A percentile compares a stretch with the other conserved stretches of the same genome.
Conservation (phyloP, 2,113 vertebrate species). For the Lophius piscatorius region DNA sequence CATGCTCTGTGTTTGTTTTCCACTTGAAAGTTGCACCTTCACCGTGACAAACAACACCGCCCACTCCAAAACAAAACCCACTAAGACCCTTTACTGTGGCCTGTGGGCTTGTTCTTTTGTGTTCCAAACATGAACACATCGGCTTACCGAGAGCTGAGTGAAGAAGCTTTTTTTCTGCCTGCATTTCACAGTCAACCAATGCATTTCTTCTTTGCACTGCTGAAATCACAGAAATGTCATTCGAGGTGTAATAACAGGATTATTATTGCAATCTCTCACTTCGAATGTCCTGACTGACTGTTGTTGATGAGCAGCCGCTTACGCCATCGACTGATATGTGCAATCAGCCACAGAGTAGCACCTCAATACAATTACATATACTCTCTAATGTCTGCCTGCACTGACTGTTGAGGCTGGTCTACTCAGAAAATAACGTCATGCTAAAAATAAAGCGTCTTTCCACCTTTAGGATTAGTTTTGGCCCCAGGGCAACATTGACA, state of each 20-base stretch:
- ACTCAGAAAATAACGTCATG: neutral
- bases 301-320: slow-evolving; percentile 46
- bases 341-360: slow-evolving; percentile 14
- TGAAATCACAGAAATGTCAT: slow-evolving; percentile 63
- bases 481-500: slow-evolving; percentile 5
- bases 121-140: slow-evolving; percentile 56
- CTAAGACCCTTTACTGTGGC: slow-evolving; percentile 51
- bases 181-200: slow-evolving; percentile 34
- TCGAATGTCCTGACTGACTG: slow-evolving; percentile 45
- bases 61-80: slow-evolving; percentile 66
- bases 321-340: slow-evolving; percentile 49
- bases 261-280: slow-evolving; percentile 61
- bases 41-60: slow-evolving; percentile 65
- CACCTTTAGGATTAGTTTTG: neutral
- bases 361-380: slow-evolving; percentile 21
- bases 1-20: slow-evolving; percentile 41
- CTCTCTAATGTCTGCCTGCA: slow-evolving; percentile 14
- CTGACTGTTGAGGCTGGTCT: neutral
- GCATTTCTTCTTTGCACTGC: slow-evolving; percentile 39
- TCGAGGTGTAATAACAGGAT: slow-evolving; percentile 50
- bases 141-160: slow-evolving; percentile 42
- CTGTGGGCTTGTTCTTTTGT: slow-evolving; percentile 52
- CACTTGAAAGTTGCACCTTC: slow-evolving; percentile 57
- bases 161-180: slow-evolving; percentile 10
- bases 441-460: neutral